Evolutionary conservation across 2,113 vertebrate species (phyloP), one percentile per base, ranked within the genome.

Genomic region (Vidua macroura): DNA sequence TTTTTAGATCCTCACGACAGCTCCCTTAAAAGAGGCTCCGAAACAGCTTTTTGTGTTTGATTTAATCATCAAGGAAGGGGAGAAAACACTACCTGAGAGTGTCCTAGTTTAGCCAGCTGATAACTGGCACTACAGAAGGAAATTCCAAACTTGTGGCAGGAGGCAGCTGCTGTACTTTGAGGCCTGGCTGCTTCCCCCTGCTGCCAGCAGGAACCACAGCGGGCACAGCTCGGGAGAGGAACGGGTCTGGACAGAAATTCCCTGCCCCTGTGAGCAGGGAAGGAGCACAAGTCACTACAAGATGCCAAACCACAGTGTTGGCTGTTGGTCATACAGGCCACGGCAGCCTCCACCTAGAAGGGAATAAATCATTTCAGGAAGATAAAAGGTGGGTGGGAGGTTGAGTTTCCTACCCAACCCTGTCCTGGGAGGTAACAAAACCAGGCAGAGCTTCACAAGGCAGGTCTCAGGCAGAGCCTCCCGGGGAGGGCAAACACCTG

Each of bases 91-190:
- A 66, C 41, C 90, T 49, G 62, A 59, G 69, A 37, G 23, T 7
- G 64, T 52, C 86, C 92, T 13, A 58, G 58, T 75, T 93, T 39
- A 22, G 5, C 41, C 59, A 93, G 88, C 41, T 1, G 5, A 6
- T 59, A 77, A 58, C 43, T 56, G 64, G 92, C 59, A 77, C 62
- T 23, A 21, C 31, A 8, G 28, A 69, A 88, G 83, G 83, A 70
- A 92, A 90, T 77, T 55, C 91, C 79, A 83, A 49, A 41, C 59
- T 83, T 10, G n/a, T 83, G 88, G 82, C 85, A 90, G 46, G 35
- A 88, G 1, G 23, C n/a, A 49, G 37, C 64, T 58, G 67, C 67
- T 85, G 75, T 53, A 6, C 74, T 93, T 73, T 23, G 53, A 56
- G 91, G 63, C 13, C 3, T 4, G 63, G 91, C 20, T 64, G 83